Conservation (phyloP, 2,888 invertebrate species). For the Zhuqinia jingwanae region DNA sequence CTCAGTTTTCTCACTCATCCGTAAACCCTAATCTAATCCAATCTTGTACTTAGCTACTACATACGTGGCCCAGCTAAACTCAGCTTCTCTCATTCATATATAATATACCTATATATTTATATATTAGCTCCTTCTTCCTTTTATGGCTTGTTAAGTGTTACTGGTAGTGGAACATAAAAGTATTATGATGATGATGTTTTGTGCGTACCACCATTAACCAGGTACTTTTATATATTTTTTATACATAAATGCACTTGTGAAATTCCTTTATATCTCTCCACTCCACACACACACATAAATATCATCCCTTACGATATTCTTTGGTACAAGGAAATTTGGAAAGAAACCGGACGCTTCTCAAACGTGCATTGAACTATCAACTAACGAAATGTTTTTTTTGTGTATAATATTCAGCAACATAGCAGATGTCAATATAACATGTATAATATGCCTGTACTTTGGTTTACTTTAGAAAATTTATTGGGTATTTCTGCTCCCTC, state of each 20-base stretch:
- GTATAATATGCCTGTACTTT: neutral
- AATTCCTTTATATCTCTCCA: neutral
- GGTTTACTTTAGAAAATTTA: too few species aligned
- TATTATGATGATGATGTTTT: neutral
- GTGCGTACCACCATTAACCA: too few species aligned
- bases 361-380: constrained; percentile 25
- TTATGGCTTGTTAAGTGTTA: constrained; percentile 21
- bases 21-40: constrained; percentile 28
- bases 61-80: neutral
- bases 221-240: too few species aligned
- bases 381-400: neutral
- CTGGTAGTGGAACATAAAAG: constrained; percentile 4
- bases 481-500: too few species aligned
- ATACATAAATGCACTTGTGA: constrained; percentile 19
- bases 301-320: neutral
- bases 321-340: neutral
- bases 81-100: neutral
- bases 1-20: constrained; percentile 34
- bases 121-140: constrained; percentile 4
- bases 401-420: neutral
- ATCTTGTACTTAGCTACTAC: neutral
- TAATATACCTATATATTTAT: neutral
- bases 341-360: neutral
- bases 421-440: neutral
- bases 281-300: neutral